These are phyloP conservation scores for Gryllus bimaculatus DNA, from an alignment of 1,140 invertebrate genomes.

Conservation along the genomic window DNA sequence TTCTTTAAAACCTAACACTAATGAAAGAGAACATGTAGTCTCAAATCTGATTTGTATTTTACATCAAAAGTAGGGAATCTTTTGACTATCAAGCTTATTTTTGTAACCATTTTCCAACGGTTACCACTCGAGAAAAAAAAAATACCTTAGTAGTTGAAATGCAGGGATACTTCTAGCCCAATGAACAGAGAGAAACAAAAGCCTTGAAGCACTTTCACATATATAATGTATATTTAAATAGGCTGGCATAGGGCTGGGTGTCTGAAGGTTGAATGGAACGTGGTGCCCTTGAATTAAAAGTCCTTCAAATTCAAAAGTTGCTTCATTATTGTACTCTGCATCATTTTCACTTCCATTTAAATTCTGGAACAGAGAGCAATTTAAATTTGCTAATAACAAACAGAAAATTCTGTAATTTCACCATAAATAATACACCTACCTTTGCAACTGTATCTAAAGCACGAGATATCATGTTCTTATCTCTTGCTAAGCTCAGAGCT, in stretches of 20 bases:
- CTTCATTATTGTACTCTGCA: slow-evolving; percentile 32
- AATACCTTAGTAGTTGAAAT: slow-evolving; percentile 66
- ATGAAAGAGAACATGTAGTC: too few species aligned
- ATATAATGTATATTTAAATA: slow-evolving; percentile 83
- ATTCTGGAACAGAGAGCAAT: slow-evolving; percentile 32
- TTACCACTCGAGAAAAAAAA: too few species aligned
- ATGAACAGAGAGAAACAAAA: slow-evolving; percentile 80
- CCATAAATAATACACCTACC: slow-evolving; percentile 29
- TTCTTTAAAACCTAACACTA: too few species aligned
- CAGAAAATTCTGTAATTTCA: slow-evolving; percentile 28
- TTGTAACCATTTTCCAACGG: too few species aligned
- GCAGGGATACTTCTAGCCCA: slow-evolving; percentile 77
- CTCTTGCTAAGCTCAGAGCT: slow-evolving; percentile 48
- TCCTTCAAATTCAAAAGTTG: slow-evolving; percentile 40
- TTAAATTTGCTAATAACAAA: slow-evolving; percentile 25
- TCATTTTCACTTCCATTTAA: slow-evolving; percentile 37
- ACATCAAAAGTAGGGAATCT: too few species aligned
- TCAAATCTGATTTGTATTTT: too few species aligned
- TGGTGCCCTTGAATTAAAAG: slow-evolving; percentile 57
- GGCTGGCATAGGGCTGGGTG: slow-evolving; percentile 67
- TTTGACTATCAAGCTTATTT: too few species aligned
- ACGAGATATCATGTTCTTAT: slow-evolving; percentile 58
- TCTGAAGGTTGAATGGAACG: slow-evolving; percentile 67
- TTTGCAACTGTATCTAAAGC: slow-evolving; percentile 68
- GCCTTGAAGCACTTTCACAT: slow-evolving; percentile 80